These are phyloP conservation scores for Stenolophus ochropezus DNA, from an alignment of 2,888 invertebrate species.

Conservation along the genomic window DNA sequence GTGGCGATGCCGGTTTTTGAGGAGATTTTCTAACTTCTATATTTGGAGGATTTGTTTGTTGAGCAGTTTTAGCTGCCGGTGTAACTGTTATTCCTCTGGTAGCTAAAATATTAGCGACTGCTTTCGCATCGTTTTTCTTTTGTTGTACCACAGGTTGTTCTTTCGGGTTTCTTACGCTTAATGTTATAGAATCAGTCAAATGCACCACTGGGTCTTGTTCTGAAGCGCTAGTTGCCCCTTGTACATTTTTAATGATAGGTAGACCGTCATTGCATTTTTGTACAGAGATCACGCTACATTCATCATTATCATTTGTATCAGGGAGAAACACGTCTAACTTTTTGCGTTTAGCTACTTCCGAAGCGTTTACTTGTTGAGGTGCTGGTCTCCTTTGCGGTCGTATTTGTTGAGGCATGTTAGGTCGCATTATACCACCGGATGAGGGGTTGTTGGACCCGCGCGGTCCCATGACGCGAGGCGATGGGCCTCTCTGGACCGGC, in stretches of 20 bases:
- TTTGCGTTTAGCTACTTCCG: slow-evolving; percentile 71
- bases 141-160: slow-evolving; percentile 71
- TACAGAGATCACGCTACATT: slow-evolving; percentile 85
- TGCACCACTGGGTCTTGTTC: slow-evolving; percentile 77
- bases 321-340: slow-evolving; percentile 81
- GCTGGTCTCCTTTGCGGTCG: slow-evolving; percentile 43
- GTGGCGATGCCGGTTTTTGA: slow-evolving; percentile 70
- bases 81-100: slow-evolving; percentile 87
- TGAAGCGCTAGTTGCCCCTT: slow-evolving; percentile 75
- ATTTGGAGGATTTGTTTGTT: no score
- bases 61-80: slow-evolving; percentile 76
- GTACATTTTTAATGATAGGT: slow-evolving; percentile 85
- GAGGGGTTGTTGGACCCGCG: slow-evolving; percentile 67
- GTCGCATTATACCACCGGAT: slow-evolving; percentile 61
- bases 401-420: slow-evolving; percentile 62
- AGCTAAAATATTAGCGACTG: slow-evolving; percentile 85
- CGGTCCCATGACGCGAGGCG: slow-evolving; percentile 62
- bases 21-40: slow-evolving; percentile 69
- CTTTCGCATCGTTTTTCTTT: slow-evolving; percentile 82
- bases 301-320: slow-evolving; percentile 83
- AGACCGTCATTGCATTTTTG: slow-evolving; percentile 81
- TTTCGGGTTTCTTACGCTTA: slow-evolving; percentile 77
- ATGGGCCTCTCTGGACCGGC: slow-evolving; percentile 66
- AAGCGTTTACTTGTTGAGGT: slow-evolving; percentile 70
- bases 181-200: slow-evolving; percentile 83